phyloP scores from a whole-genome alignment of 35 echinoderm and acorn worm species.

The Strongylocentrotus purpuratus region DNA sequence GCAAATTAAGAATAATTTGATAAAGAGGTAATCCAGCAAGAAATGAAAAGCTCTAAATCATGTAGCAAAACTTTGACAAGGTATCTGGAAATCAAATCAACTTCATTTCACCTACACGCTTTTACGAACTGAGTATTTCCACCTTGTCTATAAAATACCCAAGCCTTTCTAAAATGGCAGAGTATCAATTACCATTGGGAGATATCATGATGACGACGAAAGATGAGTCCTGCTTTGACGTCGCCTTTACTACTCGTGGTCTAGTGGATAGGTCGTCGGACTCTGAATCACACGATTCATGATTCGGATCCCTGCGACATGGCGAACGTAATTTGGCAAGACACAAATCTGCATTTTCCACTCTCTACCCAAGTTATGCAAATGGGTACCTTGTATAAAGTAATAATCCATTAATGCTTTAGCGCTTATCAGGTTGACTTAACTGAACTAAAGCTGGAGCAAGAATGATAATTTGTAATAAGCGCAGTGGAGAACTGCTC shows the following conservation, averaged over 20 bases:
- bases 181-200: not conserved
- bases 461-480: no score
- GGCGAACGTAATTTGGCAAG: not conserved
- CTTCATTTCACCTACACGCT: not conserved
- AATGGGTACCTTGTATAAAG: no score
- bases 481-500: no score
- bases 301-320: not conserved
- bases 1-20: slow-evolving; percentile 44
- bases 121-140: not conserved
- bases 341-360: not conserved
- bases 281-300: not conserved
- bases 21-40: slow-evolving; percentile 36
- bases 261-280: not conserved
- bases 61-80: not conserved
- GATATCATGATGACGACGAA: not conserved
- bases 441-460: no score
- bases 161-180: not conserved
- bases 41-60: not conserved
- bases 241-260: not conserved
- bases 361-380: no score
- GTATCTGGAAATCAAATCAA: not conserved
- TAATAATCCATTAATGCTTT: no score
- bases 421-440: no score
- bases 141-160: not conserved
- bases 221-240: not conserved